Base-by-base conservation (phyloP, 2,888 invertebrate species). In the Caenorhabditis zanzibari region DNA sequence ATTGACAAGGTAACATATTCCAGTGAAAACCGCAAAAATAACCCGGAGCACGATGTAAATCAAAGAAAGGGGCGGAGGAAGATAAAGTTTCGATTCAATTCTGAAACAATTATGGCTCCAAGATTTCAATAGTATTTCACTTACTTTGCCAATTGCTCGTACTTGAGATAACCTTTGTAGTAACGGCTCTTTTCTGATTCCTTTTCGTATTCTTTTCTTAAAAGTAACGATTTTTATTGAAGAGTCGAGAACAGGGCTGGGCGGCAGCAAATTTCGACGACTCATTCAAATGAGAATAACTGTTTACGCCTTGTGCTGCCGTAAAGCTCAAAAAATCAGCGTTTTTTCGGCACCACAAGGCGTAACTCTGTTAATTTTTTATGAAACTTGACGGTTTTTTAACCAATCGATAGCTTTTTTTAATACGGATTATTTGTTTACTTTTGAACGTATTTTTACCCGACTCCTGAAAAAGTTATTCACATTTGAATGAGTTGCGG, bases 181-280 rank as follows among this genome's bases (percentile, higher is more conserved):
- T 64, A 75, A 6, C 35, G 41, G 35, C 69, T 81, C 1, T 56
- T 69, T 14, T 75, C 74, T 10, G 61, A 69, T 63, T 74, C 63
- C n/a, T 74, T 54, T 19, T 81, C 81, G 35, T 81, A 81, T 35
- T 81, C 81, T 58, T 81, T 81, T 2, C 79, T 79, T 26, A 47
- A 79, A 54, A 47, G 3, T 3, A 7, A 47, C 4, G 1, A 44
- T 5, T 14, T 44, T 7, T 32, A n/a, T n/a, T n/a, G n/a, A n/a
- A n/a, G n/a, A n/a, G n/a, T n/a, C n/a, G n/a, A n/a, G n/a, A n/a
- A n/a, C n/a, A n/a, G n/a, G n/a, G n/a, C n/a, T n/a, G n/a, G n/a
- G n/a, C n/a, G n/a, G n/a, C n/a, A n/a, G n/a, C n/a, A n/a, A n/a
- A n/a, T n/a, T n/a, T n/a, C n/a, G n/a, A n/a, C n/a, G n/a, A n/a